Base-by-base conservation (phyloP, 2,113 vertebrate species). In the Toxostoma redivivum region DNA sequence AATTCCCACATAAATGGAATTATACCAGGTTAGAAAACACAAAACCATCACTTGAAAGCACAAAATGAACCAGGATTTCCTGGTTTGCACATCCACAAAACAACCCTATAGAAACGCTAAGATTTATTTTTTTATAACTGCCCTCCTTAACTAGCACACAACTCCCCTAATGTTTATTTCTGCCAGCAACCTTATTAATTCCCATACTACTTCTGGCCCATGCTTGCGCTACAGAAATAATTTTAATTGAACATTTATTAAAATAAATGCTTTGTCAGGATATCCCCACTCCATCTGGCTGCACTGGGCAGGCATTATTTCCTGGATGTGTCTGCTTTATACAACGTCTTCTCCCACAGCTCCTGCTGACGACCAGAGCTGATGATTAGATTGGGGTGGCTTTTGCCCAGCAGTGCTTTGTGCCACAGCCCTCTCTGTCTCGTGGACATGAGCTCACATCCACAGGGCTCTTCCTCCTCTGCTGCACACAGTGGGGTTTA, bases 201-300 rank as follows among this genome's bases (percentile, higher is more conserved):
- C 85, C 93, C 86, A 44, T 82, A 69, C 94, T 92, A 70, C 94
- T 91, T 82, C 92, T 96, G 96, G 89, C 70, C 86, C 73, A 4
- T 57, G 78, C 81, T 85, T 50, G 91, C 31, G 5, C 85, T 23
- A 89, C 92, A 96, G 94, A 92, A 92, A 60, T 90, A 79, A 89
- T 94, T 91, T 78, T 96, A 94, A 97, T 90, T 90, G 96, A 95
- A 91, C 91, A 54, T 88, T 97, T 83, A 95, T 96, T 82, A 60
- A 92, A 95, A 96, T 11, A 94, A 94, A 97, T 95, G 89, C 91
- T 94, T 86, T 86, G 92, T 91, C 95, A 96, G 97, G 96, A 95
- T 56, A 93, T 86, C 86, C 95, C 77, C 95, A 67, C 74, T 91
- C 92, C 91, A 90, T 95, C 95, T 95, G 96, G 92, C 92, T 53